Percentiles rank a stretch among this genome's conserved stretches.
Conservation (phyloP, 2,888 invertebrate species). For the Hirtodrosophila duncani region DNA sequence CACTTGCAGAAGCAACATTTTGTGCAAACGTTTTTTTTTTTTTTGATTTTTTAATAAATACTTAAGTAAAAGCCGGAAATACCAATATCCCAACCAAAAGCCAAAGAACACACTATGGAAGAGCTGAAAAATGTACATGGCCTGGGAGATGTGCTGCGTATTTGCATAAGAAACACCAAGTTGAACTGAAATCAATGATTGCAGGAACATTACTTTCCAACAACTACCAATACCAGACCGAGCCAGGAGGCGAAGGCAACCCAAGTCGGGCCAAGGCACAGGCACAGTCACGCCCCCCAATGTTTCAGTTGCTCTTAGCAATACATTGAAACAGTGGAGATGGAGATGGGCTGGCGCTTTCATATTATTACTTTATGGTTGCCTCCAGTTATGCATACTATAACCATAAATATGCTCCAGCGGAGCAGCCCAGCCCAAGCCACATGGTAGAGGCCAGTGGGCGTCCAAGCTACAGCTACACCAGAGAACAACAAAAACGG, state of each 20-base stretch:
- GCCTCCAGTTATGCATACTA: conserved; percentile 71
- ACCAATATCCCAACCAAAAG: conserved; percentile 37
- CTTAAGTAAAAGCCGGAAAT: conserved; percentile 48
- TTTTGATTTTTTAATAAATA: conserved; percentile 53
- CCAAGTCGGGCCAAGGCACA: no score
- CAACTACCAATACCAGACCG: conserved; percentile 52
- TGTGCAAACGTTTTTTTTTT: conserved; percentile 7
- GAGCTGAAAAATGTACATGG: conserved; percentile 51
- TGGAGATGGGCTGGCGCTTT: conserved; percentile 28
- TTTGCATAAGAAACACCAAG: conserved; percentile 68
- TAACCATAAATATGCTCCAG: conserved; percentile 66
- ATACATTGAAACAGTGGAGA: conserved; percentile 49
- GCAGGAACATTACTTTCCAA: conserved; percentile 56
- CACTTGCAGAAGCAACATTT: conserved; percentile 14
- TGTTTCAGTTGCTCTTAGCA: conserved; percentile 4
- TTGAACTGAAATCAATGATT: conserved; percentile 71
- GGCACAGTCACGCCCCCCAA: conserved; percentile 45
- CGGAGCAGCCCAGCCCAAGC: conserved; percentile 33
- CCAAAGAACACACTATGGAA: conserved; percentile 11
- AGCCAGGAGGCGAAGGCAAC: no score
- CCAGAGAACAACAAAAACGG: conserved; percentile 38
- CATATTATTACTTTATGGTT: conserved; percentile 71
- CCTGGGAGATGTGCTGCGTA: conserved; percentile 62
- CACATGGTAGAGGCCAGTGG: conserved; percentile 26
- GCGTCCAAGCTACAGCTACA: conserved; percentile 9